Evolutionary conservation across 2,797 vertebrate species (phyloP), one percentile per base, ranked within the genome.

Genomic region (Vireo griseus): DNA sequence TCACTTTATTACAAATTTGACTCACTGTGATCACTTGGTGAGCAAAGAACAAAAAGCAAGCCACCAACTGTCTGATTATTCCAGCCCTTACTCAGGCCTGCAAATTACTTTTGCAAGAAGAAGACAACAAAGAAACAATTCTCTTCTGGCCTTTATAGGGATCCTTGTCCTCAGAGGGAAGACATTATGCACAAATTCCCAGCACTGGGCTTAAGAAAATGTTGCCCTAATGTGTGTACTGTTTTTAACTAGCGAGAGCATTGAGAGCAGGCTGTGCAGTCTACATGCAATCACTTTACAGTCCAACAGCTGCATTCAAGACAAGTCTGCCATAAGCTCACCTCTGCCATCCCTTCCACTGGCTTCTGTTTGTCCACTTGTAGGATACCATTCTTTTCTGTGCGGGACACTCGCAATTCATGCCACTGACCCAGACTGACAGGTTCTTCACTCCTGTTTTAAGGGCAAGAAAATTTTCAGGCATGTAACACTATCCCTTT

Each of bases 381-480:
- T 5, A 99, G 97, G 96, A 99, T 99, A 1, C 99, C 99, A 16
- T 98, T 99, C 97, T 98, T 99, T 0, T 99, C 99, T 0, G 99
- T 99, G 28, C 99, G 99, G 52, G 99, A 99, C 42, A 99, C 98
- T 57, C 96, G 98, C 47, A 99, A 37, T 39, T 99, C 99, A 1
- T 99, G 99, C 99, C 99, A 99, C 3, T 98, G 95, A 59, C 98
- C 97, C 83, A 99, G 95, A 62, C 88, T 97, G 69, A 99, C 91
- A 65, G 98, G 96, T 69, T 99, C 98, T 85, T 98, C 98, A 88
- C 98, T 99, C 98, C 99, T 99, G 94, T 51, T 35, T 66, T 31
- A 75, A 91, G 57, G 52, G 78, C 16, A 93, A 94, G 78, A 84
- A 73, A 74, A 83, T 11, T 55, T 69, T 47, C 37, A 83, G 29